These are phyloP conservation scores for Asteroscopus sphinx DNA, from an alignment of 2,888 invertebrate genomes.

Conservation along the genomic window DNA sequence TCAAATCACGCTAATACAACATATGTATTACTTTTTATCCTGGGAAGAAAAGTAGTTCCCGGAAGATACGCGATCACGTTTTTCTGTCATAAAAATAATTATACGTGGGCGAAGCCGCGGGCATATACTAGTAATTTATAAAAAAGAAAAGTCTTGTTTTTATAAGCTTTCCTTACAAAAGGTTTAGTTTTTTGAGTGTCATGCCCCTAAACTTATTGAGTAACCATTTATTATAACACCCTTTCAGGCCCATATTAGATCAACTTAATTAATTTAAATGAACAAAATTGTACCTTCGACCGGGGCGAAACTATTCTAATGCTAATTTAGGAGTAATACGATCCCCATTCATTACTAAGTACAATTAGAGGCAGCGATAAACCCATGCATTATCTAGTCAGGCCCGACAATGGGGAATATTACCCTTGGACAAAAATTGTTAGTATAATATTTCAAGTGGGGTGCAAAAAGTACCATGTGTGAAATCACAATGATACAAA, in stretches of 20 bases:
- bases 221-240: constrained; percentile 48
- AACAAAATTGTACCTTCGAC: constrained; percentile 70
- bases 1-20: too few species aligned
- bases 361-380: constrained; percentile 86
- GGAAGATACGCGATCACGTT: too few species aligned
- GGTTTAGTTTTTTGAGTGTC: constrained; percentile 6
- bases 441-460: constrained; percentile 88
- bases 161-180: too few species aligned
- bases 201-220: constrained; percentile 36
- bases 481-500: constrained; percentile 81
- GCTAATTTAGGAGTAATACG: constrained; percentile 85
- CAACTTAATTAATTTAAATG: constrained; percentile 83
- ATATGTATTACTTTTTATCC: too few species aligned
- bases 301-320: constrained; percentile 75
- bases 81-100: too few species aligned
- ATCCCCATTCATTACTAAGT: constrained; percentile 79
- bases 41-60: too few species aligned
- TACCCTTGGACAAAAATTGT: constrained; percentile 84
- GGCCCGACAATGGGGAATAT: constrained; percentile 78
- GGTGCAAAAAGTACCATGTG: constrained; percentile 84
- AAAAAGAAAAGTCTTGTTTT: too few species aligned
- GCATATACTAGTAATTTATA: too few species aligned
- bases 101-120: too few species aligned
- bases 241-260: constrained; percentile 65
- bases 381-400: constrained; percentile 89